phyloP scores from a whole-genome alignment of 2,113 vertebrate genomes.

The Brevimyrus niger region DNA sequence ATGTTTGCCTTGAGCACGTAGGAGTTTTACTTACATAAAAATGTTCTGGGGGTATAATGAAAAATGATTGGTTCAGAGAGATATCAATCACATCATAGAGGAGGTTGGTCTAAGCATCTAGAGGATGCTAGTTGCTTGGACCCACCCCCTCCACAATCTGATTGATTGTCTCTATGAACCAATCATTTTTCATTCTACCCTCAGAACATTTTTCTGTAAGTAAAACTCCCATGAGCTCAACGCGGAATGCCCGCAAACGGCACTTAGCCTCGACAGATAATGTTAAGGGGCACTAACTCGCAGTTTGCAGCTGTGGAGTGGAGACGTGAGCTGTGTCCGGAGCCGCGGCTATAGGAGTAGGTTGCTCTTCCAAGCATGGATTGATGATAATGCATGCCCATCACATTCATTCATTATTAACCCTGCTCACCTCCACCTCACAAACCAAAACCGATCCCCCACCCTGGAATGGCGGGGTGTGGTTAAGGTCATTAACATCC shows the following conservation, averaged over 20 bases:
- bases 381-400: conserved; percentile 31
- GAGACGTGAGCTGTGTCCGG: not conserved
- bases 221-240: too few species aligned
- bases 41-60: too few species aligned
- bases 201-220: not conserved
- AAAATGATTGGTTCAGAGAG: too few species aligned
- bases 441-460: not conserved
- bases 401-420: conserved; percentile 12
- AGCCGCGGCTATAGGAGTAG: not conserved
- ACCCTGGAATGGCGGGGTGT: not conserved
- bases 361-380: not conserved
- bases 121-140: too few species aligned
- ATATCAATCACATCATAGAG: too few species aligned
- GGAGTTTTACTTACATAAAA: too few species aligned
- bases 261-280: not conserved
- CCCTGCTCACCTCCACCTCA: not conserved
- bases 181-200: too few species aligned
- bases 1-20: not conserved
- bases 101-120: too few species aligned
- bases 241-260: not conserved
- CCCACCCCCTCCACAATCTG: too few species aligned
- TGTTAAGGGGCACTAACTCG: not conserved
- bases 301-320: not conserved
- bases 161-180: too few species aligned
- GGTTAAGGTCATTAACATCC: not conserved